Percentiles rank a stretch among this genome's conserved stretches.
Conservation (phyloP, 1,140 invertebrate genomes). For the Drosophila burlai region DNA sequence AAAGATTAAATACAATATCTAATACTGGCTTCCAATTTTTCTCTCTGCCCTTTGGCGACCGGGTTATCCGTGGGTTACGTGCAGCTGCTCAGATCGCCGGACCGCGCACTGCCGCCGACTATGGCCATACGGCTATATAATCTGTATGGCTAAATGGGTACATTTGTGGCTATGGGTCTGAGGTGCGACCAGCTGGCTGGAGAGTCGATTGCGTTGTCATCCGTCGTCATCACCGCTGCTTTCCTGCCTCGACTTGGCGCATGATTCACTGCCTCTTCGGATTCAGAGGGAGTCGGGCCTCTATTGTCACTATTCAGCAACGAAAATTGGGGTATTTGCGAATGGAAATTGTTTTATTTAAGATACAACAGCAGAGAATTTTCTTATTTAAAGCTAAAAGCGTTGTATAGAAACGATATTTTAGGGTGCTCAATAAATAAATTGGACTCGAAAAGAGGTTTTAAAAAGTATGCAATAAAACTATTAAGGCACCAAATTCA, state of each 20-base stretch:
- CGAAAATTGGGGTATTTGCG: conserved; percentile 1
- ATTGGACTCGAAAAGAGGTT: neutral
- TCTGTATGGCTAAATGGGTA: conserved; percentile 7
- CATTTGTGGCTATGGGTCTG: neutral
- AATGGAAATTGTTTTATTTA: neutral
- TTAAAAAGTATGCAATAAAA: neutral
- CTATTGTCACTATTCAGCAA: conserved; percentile 10
- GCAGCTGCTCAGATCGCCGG: conserved; percentile 40
- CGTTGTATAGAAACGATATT: neutral
- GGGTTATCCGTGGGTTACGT: conserved; percentile 58
- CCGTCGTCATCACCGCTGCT: conserved; percentile 24
- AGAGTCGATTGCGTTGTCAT: conserved; percentile 3
- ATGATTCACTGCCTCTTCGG: conserved; percentile 46
- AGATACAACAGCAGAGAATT: neutral
- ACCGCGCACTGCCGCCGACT: conserved; percentile 6
- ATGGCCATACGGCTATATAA: conserved; percentile 12
- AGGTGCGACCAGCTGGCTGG: conserved; percentile 28
- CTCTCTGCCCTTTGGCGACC: neutral
- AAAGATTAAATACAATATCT: too few relatives aligned
- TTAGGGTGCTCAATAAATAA: neutral
- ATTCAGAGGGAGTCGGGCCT: conserved; percentile 7
- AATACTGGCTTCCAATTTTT: neutral
- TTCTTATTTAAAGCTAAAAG: neutral
- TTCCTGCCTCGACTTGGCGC: neutral
- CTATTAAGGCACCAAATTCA: neutral